Evolutionary conservation across 2,888 invertebrate species (phyloP).

Genomic region (Baronia brevicornis): DNA sequence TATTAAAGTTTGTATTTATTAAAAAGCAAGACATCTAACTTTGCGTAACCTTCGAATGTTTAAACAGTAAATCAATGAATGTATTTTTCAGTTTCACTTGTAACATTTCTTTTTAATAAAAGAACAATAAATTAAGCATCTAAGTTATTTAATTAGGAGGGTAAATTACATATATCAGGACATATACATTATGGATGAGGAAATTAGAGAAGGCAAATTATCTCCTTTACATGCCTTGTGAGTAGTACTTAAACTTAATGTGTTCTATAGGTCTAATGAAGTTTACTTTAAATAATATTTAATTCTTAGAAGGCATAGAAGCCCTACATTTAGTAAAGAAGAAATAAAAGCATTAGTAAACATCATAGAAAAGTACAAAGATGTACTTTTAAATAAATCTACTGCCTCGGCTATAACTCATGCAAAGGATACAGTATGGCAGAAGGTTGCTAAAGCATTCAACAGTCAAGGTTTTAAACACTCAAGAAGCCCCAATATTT

Average conservation of each 20-base stretch:
- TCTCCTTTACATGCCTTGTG: too few relatives aligned
- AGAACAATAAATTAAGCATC: too few relatives aligned
- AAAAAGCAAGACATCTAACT: too few relatives aligned
- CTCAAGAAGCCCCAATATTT: constrained; percentile 35
- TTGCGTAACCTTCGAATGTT: too few relatives aligned
- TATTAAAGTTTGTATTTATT: too few relatives aligned
- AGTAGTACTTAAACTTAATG: too few relatives aligned
- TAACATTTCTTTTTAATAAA: too few relatives aligned
- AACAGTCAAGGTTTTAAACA: constrained; percentile 39
- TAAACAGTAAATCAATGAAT: too few relatives aligned
- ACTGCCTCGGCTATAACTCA: constrained; percentile 35
- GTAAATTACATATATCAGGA: too few relatives aligned
- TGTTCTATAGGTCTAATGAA: too few relatives aligned
- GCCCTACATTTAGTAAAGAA: constrained; percentile 41
- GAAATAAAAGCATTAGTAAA: constrained; percentile 45
- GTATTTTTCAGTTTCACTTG: too few relatives aligned
- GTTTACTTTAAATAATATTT: constrained; percentile 3
- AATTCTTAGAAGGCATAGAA: constrained; percentile 37
- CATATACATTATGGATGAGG: constrained; percentile 12
- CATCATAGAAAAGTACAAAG: constrained; percentile 47
- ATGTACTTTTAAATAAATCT: constrained; percentile 46
- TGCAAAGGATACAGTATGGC: constrained; percentile 53
- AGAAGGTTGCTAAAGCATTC: constrained; percentile 43
- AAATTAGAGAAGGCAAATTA: constrained; percentile 8
- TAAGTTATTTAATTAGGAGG: too few relatives aligned